phyloP scores from a whole-genome alignment of 2,888 invertebrate genomes.

The Acanthosepion esculentum region DNA sequence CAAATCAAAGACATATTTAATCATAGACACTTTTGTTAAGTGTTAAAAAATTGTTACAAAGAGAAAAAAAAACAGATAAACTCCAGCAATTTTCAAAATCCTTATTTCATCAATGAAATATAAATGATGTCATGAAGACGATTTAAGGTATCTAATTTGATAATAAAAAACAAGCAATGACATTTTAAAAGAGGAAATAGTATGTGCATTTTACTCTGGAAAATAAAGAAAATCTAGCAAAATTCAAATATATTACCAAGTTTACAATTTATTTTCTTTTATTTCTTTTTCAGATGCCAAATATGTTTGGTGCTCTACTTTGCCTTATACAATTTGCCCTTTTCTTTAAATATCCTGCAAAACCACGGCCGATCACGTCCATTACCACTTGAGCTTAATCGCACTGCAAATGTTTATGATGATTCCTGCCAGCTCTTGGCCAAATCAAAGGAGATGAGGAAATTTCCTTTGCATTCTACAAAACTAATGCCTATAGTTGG shows the following conservation, averaged over 20 bases:
- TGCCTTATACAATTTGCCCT: conserved; percentile 85
- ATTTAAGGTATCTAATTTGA: too few relatives aligned
- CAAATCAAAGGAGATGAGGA: neutral
- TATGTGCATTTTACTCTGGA: neutral
- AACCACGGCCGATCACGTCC: neutral
- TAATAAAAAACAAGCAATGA: too few relatives aligned
- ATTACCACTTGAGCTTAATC: conserved; percentile 13
- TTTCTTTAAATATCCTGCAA: conserved; percentile 77
- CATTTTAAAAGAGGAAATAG: too few relatives aligned
- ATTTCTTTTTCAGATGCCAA: conserved; percentile 82
- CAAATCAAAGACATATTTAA: too few relatives aligned
- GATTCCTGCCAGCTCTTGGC: conserved; percentile 21
- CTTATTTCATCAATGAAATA: too few relatives aligned
- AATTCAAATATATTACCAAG: neutral
- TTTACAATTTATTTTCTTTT: neutral
- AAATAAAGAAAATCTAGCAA: neutral
- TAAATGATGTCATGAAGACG: too few relatives aligned
- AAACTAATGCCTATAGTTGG: neutral
- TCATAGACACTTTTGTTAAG: too few relatives aligned
- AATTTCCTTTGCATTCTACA: neutral
- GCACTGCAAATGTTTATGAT: neutral
- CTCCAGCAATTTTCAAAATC: too few relatives aligned
- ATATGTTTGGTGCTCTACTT: conserved; percentile 85
- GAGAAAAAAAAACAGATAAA: too few relatives aligned
- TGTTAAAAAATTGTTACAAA: too few relatives aligned